Conservation (phyloP, 1,140 invertebrate species). For the Cotesia vestalis region DNA sequence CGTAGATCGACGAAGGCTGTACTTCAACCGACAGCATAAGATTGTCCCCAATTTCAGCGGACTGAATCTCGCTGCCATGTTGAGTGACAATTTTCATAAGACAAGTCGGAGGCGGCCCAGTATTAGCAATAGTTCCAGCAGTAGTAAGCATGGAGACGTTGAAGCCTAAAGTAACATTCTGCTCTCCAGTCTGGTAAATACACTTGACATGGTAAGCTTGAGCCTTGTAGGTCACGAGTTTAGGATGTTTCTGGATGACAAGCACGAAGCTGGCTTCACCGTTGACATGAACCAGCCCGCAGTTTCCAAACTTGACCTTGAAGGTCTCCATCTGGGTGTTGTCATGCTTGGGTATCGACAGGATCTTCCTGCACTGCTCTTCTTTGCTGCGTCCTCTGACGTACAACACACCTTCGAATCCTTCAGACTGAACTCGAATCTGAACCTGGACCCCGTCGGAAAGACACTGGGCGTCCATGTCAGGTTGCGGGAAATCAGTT, state of each 20-base stretch:
- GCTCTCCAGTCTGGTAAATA: constrained; percentile 92
- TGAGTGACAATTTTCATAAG: constrained; percentile 90
- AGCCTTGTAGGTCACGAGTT: constrained; percentile 92
- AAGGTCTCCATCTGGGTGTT: constrained; percentile 75
- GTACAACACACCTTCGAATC: constrained; percentile 91
- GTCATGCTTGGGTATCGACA: constrained; percentile 75
- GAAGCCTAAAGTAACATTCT: constrained; percentile 91
- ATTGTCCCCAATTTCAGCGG: constrained; percentile 92
- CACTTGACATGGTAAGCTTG: constrained; percentile 96
- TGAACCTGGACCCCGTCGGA: constrained; percentile 91
- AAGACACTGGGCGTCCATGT: constrained; percentile 87
- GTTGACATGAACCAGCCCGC: constrained; percentile 90
- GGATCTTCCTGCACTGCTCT: constrained; percentile 83
- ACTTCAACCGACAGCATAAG: constrained; percentile 91
- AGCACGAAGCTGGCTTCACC: constrained; percentile 91
- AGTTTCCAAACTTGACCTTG: constrained; percentile 90
- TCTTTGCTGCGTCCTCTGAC: constrained; percentile 95
- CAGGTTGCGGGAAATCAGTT: constrained; percentile 85
- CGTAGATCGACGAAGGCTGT: constrained; percentile 93
- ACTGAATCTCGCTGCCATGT: constrained; percentile 86
- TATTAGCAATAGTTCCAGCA: constrained; percentile 93
- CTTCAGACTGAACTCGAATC: constrained; percentile 79
- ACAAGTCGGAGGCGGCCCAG: constrained; percentile 91
- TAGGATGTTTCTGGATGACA: constrained; percentile 95
- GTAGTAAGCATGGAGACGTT: constrained; percentile 96